Evolutionary conservation across 2,797 vertebrate species (phyloP).

Genomic region (Aphelocoma californica): DNA sequence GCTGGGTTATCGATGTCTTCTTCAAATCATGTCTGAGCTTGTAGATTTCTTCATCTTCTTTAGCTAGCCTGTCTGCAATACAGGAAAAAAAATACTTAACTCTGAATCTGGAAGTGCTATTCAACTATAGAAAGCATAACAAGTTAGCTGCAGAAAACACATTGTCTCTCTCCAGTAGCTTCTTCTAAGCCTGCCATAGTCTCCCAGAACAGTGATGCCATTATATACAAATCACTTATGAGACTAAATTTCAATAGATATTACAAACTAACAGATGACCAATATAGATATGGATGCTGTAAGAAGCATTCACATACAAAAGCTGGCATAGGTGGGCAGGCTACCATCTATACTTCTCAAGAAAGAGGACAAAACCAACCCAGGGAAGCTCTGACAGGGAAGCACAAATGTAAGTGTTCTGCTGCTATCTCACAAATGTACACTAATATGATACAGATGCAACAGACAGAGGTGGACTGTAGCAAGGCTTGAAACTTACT

Average conservation of each 20-base stretch:
- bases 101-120: background rate
- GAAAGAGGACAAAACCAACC: background rate
- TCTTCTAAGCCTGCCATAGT: background rate
- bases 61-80: constrained; percentile 85
- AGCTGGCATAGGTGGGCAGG: background rate
- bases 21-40: constrained; percentile 94
- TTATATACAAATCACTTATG: background rate
- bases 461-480: background rate
- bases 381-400: background rate
- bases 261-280: background rate
- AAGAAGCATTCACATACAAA: background rate
- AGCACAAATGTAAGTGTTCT: background rate
- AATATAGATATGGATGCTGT: background rate
- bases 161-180: background rate
- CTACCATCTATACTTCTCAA: background rate
- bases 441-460: background rate
- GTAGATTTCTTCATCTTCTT: constrained; percentile 98
- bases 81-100: background rate
- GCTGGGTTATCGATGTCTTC: constrained; percentile 88
- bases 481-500: constrained; percentile 78
- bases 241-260: background rate
- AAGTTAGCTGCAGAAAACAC: background rate
- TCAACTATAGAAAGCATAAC: background rate
- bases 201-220: background rate
- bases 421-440: background rate